Base-by-base conservation (phyloP, 2,888 invertebrate genomes). In the Thecophora atra region DNA sequence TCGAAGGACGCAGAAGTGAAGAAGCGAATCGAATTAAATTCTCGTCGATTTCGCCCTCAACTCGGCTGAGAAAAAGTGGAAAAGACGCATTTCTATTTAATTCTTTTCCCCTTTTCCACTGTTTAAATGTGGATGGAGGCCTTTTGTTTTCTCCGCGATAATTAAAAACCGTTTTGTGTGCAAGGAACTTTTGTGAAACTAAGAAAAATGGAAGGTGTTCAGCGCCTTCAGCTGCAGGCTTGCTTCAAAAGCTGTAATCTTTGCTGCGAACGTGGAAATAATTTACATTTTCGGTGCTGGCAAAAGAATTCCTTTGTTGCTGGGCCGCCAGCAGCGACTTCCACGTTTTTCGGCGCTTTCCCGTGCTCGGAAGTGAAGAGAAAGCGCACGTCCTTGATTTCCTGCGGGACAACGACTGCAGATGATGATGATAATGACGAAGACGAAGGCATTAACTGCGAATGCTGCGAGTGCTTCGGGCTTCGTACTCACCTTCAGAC, bases 341-440 rank as follows among this genome's bases (percentile, higher is more conserved):
- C 19, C 21, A 37, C 5, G 21, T 54, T 21, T 54, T 54, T 54
- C 13, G 21, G 24, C 24, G 13, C 3, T 37, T 52, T 44, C 13
- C 58, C 42, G 44, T 19, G 47, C 19, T 44, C 42, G 28, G 26
- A 69, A 47, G 60, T 60, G 47, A 69, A 60, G 47, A 47, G 21
- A 24, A 69, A 60, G 65, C 24, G 58, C 58, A 69, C 69, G 69
- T 72, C 66, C 71, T 72, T 72, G 73, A 74, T 72, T 72, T 74
- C 71, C 71, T 71, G 17, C 37, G 73, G 69, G 73, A 73, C 13
- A 24, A 19, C 17, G 44, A n/a, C 30, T 26, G 4, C 13, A 37
- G 60, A 60, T 30, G 26, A 30, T 30, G 26, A 30, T 11, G n/a
- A 28, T 60, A n/a, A 28, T 60, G 37, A 60, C 17, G 28, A 60